A percentile compares a stretch with the other conserved stretches of the same genome.
Evolutionary conservation across 2,888 invertebrate genomes (phyloP).

Genomic region (Pyrrhia umbra): DNA sequence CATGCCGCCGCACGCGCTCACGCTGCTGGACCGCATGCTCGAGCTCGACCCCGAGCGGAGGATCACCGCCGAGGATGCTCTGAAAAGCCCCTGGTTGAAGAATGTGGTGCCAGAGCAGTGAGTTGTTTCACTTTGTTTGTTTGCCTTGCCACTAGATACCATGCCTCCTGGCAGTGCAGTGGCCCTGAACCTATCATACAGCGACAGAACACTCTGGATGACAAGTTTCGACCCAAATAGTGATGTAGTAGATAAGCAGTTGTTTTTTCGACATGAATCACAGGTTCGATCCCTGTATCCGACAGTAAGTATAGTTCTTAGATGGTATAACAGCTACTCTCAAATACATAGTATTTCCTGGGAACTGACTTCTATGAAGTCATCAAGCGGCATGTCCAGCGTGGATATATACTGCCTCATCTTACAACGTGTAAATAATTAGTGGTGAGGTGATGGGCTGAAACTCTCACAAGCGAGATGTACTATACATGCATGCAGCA

Average conservation of each 20-base stretch:
- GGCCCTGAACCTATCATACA: too few relatives aligned
- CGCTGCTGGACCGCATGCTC: constrained; percentile 98
- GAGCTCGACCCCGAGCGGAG: constrained; percentile 98
- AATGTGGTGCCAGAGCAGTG: constrained; percentile 97
- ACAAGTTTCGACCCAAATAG: too few relatives aligned
- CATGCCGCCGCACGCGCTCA: constrained; percentile 96
- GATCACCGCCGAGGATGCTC: constrained; percentile 98
- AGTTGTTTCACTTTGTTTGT: constrained; percentile 79
- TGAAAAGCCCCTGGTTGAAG: constrained; percentile 97
- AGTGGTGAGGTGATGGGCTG: background rate
- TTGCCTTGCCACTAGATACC: constrained; percentile 23
- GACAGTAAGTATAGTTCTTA: too few relatives aligned
- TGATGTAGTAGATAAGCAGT: too few relatives aligned
- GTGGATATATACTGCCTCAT: too few relatives aligned
- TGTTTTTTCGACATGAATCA: too few relatives aligned
- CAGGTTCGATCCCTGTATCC: background rate
- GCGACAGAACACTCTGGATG: too few relatives aligned
- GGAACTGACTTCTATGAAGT: too few relatives aligned
- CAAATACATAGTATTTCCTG: too few relatives aligned
- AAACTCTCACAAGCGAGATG: too few relatives aligned
- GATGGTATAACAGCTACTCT: too few relatives aligned
- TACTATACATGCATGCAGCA: background rate
- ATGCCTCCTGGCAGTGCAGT: background rate
- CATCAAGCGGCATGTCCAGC: background rate
- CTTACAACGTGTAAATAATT: background rate